Percentiles rank a stretch among this genome's conserved stretches.
phyloP scores from a whole-genome alignment of 2,113 vertebrate genomes.

The Hiodon tergisus region DNA sequence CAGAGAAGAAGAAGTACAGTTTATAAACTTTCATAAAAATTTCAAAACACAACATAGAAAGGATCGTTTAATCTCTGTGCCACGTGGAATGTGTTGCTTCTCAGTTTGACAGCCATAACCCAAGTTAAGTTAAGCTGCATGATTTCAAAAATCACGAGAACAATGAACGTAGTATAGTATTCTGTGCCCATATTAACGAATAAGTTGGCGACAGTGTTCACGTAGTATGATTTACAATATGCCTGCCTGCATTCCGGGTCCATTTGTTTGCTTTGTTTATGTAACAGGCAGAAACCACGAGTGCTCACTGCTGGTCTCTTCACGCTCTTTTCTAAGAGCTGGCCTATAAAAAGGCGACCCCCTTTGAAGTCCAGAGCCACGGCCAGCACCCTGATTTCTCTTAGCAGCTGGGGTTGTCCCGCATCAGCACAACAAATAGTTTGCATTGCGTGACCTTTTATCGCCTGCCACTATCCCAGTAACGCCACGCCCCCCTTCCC shows the following conservation, averaged over 20 bases:
- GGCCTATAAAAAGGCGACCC: constrained; percentile 65
- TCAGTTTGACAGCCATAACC: no score
- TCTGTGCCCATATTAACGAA: no score
- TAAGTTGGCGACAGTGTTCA: no score
- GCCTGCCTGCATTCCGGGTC: neutral
- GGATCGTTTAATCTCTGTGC: neutral
- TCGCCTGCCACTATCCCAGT: constrained; percentile 18
- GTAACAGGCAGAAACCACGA: constrained; percentile 35
- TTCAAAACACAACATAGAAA: neutral
- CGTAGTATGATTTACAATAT: no score
- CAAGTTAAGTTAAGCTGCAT: no score
- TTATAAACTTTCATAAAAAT: neutral
- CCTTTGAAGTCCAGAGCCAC: constrained; percentile 32
- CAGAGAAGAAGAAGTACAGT: no score
- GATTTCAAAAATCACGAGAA: no score
- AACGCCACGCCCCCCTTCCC: neutral
- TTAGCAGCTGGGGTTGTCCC: constrained; percentile 56
- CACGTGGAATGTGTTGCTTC: no score
- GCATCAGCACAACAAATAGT: constrained; percentile 48
- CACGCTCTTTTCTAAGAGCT: constrained; percentile 37
- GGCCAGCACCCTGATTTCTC: constrained; percentile 44
- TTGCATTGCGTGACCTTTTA: constrained; percentile 48
- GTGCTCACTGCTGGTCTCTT: constrained; percentile 39
- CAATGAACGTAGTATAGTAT: no score
- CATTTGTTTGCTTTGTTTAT: constrained; percentile 43